These are phyloP conservation scores for Ceratitis capitata DNA, from an alignment of 1,140 invertebrate species.

Conservation along the genomic window DNA sequence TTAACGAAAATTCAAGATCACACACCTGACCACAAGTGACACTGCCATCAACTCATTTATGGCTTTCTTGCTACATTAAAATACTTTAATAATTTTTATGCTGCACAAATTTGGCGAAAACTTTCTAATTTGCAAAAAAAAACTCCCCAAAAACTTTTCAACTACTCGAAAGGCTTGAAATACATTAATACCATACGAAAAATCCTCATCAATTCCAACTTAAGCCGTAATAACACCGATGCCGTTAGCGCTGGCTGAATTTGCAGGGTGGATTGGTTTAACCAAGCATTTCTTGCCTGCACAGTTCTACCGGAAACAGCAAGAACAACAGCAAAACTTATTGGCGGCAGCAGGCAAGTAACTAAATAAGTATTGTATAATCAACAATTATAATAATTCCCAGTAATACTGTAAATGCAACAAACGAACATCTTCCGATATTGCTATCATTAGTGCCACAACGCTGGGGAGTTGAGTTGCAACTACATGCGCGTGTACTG, in stretches of 20 bases:
- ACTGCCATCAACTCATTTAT: too few relatives aligned
- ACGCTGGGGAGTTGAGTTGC: not conserved
- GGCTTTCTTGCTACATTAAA: too few relatives aligned
- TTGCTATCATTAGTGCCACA: constrained; percentile 20
- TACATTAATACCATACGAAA: not conserved
- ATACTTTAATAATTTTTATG: not conserved
- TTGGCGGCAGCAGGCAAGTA: not conserved
- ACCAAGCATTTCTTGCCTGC: not conserved
- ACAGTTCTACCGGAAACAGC: not conserved
- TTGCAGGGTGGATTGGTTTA: not conserved
- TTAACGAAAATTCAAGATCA: too few relatives aligned
- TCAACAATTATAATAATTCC: constrained; percentile 36
- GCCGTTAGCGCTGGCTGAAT: not conserved
- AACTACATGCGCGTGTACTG: not conserved
- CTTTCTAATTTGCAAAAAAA: not conserved
- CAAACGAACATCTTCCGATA: constrained; percentile 28
- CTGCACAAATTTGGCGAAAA: not conserved
- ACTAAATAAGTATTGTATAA: constrained; percentile 6
- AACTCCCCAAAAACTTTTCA: not conserved
- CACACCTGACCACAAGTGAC: too few relatives aligned
- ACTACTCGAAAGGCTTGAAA: not conserved
- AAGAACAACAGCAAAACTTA: not conserved
- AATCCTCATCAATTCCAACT: not conserved
- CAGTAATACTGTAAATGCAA: constrained; percentile 33
- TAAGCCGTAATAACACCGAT: not conserved